phyloP scores from a whole-genome alignment of 2,113 vertebrate species.

The Sebastes fasciatus region DNA sequence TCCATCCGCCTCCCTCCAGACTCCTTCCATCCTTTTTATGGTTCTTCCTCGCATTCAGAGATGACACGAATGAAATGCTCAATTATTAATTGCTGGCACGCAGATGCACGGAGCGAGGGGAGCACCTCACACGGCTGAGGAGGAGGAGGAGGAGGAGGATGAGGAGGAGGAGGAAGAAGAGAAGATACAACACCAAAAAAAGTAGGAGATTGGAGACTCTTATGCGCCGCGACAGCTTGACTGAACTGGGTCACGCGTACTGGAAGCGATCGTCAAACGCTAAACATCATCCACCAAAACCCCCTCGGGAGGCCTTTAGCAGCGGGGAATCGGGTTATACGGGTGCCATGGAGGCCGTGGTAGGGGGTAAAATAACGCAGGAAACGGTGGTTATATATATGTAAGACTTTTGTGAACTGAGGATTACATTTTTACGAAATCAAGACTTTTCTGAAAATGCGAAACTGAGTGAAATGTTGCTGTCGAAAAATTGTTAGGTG shows the following conservation, averaged over 20 bases:
- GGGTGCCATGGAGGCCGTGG: not conserved
- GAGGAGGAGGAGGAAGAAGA: constrained; percentile 18
- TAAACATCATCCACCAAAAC: constrained; percentile 43
- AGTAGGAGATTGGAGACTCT: constrained; percentile 50
- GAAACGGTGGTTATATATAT: not conserved
- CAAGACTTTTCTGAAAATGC: not conserved
- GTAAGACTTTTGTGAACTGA: not conserved
- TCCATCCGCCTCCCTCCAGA: constrained; percentile 32
- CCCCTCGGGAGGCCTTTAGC: constrained; percentile 32
- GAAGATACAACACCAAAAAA: constrained; percentile 32
- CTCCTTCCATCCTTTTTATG: constrained; percentile 20
- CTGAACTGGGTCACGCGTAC: constrained; percentile 83
- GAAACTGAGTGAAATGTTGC: not conserved
- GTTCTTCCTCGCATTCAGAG: constrained; percentile 28
- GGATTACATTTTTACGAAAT: not conserved
- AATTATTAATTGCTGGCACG: constrained; percentile 74
- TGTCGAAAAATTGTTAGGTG: not conserved
- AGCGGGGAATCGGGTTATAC: constrained; percentile 38
- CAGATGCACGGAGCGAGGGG: constrained; percentile 26
- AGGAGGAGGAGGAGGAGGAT: not conserved
- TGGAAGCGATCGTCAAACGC: constrained; percentile 53
- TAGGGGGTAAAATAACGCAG: not conserved
- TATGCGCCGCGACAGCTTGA: constrained; percentile 72
- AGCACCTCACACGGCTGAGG: constrained; percentile 20
- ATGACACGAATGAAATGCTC: constrained; percentile 47